Evolutionary conservation across 2,888 invertebrate genomes (phyloP), one percentile per base, ranked within the genome.

Genomic region (Chironomus tentans): DNA sequence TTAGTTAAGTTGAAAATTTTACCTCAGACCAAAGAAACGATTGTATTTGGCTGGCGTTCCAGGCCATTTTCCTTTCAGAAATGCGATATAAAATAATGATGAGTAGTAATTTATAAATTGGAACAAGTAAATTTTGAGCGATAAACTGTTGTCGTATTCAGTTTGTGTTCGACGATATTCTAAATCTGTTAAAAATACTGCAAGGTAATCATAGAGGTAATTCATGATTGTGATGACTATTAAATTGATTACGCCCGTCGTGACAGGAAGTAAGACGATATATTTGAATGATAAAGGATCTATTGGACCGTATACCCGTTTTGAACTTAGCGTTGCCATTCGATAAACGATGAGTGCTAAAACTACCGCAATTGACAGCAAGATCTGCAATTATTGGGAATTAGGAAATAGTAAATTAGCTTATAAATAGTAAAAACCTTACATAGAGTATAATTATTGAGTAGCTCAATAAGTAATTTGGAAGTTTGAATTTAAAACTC

Each of bases 21-120:
- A 50, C 50, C 15, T n/a, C 76, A 86, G 89, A 15, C 88, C 87
- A 80, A 92, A 88, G 71, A 93, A 86, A 73, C 88, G 87, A 80
- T 91, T 92, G 81, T 93, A 93, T 78, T 91, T 89, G 10, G 89
- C 88, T 0, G 93, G 93, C 82, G 91, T 89, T 1, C 93, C 93
- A 38, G 92, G 88, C 81, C 93, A 91, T 82, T 93, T 92, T 47
- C 90, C 91, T 81, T 91, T 91, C 76, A 91, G 83, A 80, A 91
- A 91, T 13, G 90, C 91, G 77, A 95, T 92, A 82, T 95, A 95
- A 85, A 95, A 92, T 78, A 95, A 90, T 22, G 92, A 93, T 2
- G 93, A 90, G 82, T 95, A 95, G 83, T 92, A 94, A 84, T 95
- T 95, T 79, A 95, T 91, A 83, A 95, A 95, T 84, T 95, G 93